A percentile compares a stretch with the other conserved stretches of the same genome.
These are phyloP conservation scores for Prolemur simus DNA, from an alignment of 2,113 vertebrate genomes.

Conservation along the genomic window DNA sequence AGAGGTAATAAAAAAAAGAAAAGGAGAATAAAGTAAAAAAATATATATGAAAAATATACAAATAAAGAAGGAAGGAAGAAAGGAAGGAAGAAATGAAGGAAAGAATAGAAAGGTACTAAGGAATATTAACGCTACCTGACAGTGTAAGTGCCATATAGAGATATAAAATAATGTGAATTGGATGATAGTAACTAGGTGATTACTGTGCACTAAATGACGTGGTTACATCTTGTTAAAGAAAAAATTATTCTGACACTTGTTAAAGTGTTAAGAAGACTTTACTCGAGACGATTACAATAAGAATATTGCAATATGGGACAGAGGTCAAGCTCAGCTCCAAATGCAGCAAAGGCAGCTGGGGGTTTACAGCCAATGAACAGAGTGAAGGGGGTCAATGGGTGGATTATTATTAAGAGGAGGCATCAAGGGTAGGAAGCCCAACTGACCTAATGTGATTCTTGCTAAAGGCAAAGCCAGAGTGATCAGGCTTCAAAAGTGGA, in stretches of 20 bases:
- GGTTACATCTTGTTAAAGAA: not conserved
- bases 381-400: not conserved
- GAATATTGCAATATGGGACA: not conserved
- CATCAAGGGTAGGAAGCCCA: not conserved
- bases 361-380: not conserved
- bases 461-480: not conserved
- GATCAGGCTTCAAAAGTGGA: not conserved
- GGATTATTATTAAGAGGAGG: not conserved
- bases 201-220: not conserved
- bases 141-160: not conserved
- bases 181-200: not conserved
- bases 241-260: not conserved
- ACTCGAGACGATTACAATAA: not conserved
- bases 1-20: not conserved
- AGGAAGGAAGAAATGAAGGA: not conserved
- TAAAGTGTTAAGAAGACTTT: not conserved
- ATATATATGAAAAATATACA: not conserved
- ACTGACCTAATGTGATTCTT: not conserved
- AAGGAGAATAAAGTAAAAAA: not conserved
- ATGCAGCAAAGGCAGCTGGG: not conserved
- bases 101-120: not conserved
- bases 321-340: not conserved
- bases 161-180: not conserved
- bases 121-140: not conserved
- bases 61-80: not conserved